Base-by-base conservation (phyloP, 2,888 invertebrate species). In the Rapana venosa region DNA sequence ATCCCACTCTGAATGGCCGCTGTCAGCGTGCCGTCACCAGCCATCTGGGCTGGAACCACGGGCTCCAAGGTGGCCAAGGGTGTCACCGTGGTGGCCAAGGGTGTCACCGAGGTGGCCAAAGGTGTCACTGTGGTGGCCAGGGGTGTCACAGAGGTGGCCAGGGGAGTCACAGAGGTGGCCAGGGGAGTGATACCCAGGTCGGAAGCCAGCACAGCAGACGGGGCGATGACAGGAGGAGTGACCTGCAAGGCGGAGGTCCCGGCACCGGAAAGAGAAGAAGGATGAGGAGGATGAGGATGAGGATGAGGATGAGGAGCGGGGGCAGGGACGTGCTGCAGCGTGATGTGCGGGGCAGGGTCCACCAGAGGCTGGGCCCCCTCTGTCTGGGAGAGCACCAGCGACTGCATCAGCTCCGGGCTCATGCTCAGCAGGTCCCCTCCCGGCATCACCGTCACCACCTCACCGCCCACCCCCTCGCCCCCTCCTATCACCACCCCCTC, bases 1-100 rank as follows among this genome's bases (percentile, higher is more conserved):
- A 92, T 91, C 2, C 91, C 91, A 22, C 89, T 91, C 84, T 91
- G 90, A 56, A 91, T 91, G 66, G 91, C 91, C 74, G 90, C 84
- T 1, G 90, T 90, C 58, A 91, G 84, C 0, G 90, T 91, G n/a
- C 90, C 91, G 35, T 91, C 91, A 8, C 85, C 89, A 26, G 90
- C 66, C 20, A 89, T 22, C 56, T 79, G 87, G 6, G 86, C 84
- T 8, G 88, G 89, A 13, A 77, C 32, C 35, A 87, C 87, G 0
- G 90, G 77, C 66, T 90, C 91, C 26, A 91, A 35, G 56, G 90
- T 36, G n/a, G 35, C 30, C 30, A 61, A 35, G 30, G 35, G n/a
- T 20, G 74, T 87, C 26, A 26, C 36, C n/a, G 15, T n/a, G 79
- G n/a, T 58, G 15, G 32, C 35, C 4, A 79, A 20, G 11, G n/a